A percentile compares a stretch with the other conserved stretches of the same genome.
phyloP scores from a whole-genome alignment of 2,888 invertebrate genomes.

The Aphodius granarius region DNA sequence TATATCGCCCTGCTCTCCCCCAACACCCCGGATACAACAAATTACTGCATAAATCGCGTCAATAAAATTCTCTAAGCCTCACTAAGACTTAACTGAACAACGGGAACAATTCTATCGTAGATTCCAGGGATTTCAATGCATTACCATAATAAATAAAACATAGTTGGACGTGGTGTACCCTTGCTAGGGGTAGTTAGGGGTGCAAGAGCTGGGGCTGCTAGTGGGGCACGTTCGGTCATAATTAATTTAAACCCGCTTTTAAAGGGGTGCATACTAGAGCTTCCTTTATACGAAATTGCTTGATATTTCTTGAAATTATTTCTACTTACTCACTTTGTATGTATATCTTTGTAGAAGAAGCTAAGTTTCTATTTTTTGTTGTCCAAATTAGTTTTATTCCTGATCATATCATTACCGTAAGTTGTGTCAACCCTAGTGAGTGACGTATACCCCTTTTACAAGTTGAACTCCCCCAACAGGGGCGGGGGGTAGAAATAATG shows the following conservation, averaged over 20 bases:
- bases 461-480: too few relatives aligned
- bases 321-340: too few relatives aligned
- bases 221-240: neutral
- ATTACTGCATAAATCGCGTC: neutral
- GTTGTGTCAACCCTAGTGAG: too few relatives aligned
- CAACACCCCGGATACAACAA: neutral
- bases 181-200: neutral
- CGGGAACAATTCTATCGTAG: neutral
- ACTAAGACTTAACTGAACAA: neutral
- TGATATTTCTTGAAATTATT: too few relatives aligned
- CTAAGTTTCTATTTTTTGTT: too few relatives aligned
- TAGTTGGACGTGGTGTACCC: neutral
- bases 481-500: too few relatives aligned
- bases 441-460: too few relatives aligned
- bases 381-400: too few relatives aligned
- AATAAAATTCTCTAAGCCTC: neutral
- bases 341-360: too few relatives aligned
- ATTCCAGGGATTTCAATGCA: neutral
- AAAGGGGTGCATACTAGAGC: slow-evolving; percentile 1
- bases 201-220: neutral
- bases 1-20: neutral
- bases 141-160: neutral
- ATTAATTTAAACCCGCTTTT: slow-evolving; percentile 15
- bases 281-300: neutral
- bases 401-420: too few relatives aligned